Evolutionary conservation across 1,140 invertebrate species (phyloP).

Genomic region (Aphelinus atriplicis): DNA sequence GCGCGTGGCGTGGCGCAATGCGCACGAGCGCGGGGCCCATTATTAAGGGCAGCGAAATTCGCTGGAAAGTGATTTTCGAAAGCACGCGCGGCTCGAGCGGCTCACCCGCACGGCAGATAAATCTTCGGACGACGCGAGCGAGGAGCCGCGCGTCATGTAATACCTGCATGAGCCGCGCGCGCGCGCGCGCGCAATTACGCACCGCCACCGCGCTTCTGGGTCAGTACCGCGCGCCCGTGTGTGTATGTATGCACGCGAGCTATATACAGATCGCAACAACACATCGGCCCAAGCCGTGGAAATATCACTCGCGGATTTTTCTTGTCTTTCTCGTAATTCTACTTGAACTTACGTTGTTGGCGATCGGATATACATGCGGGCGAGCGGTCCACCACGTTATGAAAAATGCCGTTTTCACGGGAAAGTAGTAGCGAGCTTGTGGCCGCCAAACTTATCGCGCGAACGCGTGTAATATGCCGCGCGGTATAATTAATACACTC

Average conservation of each 20-base stretch:
- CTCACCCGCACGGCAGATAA: neutral
- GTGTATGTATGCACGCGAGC: neutral
- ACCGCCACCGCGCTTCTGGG: neutral
- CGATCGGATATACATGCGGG: no score
- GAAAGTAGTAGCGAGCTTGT: no score
- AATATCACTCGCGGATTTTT: no score
- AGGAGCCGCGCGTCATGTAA: neutral
- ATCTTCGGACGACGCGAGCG: neutral
- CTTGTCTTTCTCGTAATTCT: no score
- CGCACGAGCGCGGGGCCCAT: neutral
- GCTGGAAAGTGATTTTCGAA: conserved; percentile 14
- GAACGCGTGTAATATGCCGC: neutral
- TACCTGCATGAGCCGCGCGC: neutral
- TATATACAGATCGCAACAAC: neutral
- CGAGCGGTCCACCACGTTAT: no score
- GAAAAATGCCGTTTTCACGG: no score
- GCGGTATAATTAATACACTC: neutral
- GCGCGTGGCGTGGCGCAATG: neutral
- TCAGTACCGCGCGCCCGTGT: neutral
- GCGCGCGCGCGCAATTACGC: neutral
- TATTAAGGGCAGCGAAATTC: no score
- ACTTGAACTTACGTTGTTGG: no score
- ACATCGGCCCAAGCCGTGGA: no score
- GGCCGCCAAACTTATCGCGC: no score
- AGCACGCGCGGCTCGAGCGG: neutral